phyloP scores from a whole-genome alignment of 2,797 vertebrate genomes.

The Danio aesculapii region DNA sequence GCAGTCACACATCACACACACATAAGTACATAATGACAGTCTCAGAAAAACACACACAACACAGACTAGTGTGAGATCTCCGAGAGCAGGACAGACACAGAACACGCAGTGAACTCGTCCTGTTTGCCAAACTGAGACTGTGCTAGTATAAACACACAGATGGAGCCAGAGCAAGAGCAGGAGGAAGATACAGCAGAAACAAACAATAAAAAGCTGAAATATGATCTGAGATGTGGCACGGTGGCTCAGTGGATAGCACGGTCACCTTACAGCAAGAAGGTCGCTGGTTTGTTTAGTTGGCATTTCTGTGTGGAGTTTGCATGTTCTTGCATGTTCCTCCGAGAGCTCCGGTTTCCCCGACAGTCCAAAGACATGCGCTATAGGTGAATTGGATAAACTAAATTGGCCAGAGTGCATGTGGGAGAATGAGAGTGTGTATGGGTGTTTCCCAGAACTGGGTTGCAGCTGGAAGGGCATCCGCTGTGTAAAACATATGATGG shows the following conservation, averaged over 20 bases:
- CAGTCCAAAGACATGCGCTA: too few relatives aligned
- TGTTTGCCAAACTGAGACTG: conserved; percentile 68
- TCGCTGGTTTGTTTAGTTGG: too few relatives aligned
- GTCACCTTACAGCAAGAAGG: too few relatives aligned
- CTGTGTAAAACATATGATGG: not conserved
- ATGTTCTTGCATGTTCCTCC: too few relatives aligned
- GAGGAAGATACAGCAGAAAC: not conserved
- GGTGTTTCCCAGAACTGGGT: too few relatives aligned
- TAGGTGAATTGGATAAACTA: too few relatives aligned
- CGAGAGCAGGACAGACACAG: conserved; percentile 21
- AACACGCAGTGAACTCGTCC: conserved; percentile 61
- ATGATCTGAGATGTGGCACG: not conserved
- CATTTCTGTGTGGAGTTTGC: too few relatives aligned
- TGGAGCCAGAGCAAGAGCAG: conserved; percentile 69
- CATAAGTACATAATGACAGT: conserved; percentile 45
- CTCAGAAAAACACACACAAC: conserved; percentile 45
- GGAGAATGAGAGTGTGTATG: too few relatives aligned
- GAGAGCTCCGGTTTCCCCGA: too few relatives aligned
- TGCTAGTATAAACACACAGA: conserved; percentile 78
- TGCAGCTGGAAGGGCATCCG: too few relatives aligned
- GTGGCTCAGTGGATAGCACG: too few relatives aligned
- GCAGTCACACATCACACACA: conserved; percentile 65
- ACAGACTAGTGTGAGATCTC: not conserved
- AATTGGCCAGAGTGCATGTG: too few relatives aligned
- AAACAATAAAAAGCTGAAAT: not conserved